These are phyloP conservation scores for Chionodraco myersi DNA, from an alignment of 2,113 vertebrate species.

Conservation along the genomic window DNA sequence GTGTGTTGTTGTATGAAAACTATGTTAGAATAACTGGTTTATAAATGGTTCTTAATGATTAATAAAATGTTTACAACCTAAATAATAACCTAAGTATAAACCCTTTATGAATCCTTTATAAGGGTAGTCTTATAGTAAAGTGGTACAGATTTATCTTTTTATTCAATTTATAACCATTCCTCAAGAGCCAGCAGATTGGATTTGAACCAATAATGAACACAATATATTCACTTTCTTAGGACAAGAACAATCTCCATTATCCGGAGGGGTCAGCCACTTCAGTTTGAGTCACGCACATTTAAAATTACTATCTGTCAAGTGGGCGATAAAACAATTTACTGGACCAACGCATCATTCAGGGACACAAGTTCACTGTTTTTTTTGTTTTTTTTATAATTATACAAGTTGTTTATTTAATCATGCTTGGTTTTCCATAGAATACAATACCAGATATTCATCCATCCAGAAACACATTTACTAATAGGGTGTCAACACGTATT, in stretches of 20 bases:
- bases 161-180: neutral
- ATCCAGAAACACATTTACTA: neutral
- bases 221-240: neutral
- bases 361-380: neutral
- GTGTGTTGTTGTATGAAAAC: too few relatives aligned
- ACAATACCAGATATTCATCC: neutral
- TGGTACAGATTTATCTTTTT: neutral
- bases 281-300: neutral
- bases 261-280: neutral
- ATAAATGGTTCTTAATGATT: too few relatives aligned
- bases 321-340: neutral
- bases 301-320: neutral
- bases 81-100: too few relatives aligned
- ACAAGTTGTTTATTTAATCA: neutral
- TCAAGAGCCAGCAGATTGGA: neutral
- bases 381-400: neutral
- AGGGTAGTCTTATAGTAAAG: too few relatives aligned
- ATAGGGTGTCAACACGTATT: too few relatives aligned
- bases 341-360: neutral
- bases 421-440: neutral
- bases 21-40: too few relatives aligned
- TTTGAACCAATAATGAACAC: neutral
- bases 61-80: too few relatives aligned
- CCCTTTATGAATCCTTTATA: too few relatives aligned
- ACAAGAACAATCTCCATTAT: neutral